phyloP scores from a whole-genome alignment of 2,113 vertebrate species.

The Brachirus orientalis region DNA sequence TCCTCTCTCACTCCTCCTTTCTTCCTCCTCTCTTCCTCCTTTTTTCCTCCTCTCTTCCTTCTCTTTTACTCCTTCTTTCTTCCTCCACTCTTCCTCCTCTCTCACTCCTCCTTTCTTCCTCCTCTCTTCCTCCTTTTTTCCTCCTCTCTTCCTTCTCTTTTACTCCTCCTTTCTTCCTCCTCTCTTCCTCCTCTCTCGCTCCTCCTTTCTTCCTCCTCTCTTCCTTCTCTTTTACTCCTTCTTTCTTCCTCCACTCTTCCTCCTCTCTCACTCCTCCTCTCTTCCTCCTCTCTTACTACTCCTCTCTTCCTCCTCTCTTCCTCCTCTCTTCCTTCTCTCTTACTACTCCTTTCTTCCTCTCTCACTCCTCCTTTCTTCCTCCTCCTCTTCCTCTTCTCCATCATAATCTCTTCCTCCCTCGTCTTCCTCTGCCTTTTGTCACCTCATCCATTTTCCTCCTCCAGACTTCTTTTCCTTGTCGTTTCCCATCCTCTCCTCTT shows the following conservation, averaged over 20 bases:
- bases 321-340: constrained; percentile 26
- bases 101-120: background rate
- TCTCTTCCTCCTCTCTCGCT: constrained; percentile 21
- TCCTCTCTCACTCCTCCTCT: no score
- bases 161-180: background rate
- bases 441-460: background rate
- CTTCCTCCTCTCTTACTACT: constrained; percentile 29
- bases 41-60: background rate
- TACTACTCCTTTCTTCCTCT: background rate
- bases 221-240: no score
- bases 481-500: background rate
- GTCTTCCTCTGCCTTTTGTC: no score
- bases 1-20: background rate
- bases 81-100: no score
- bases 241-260: background rate
- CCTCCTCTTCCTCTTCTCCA: background rate
- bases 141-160: no score
- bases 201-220: no score
- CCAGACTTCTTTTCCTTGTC: no score
- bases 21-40: background rate
- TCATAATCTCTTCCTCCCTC: no score
- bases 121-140: background rate
- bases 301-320: background rate
- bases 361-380: no score
- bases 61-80: no score